Percentiles rank a stretch among this genome's conserved stretches.
Conservation (phyloP, 2,113 vertebrate genomes). For the Notothenia coriiceps region DNA sequence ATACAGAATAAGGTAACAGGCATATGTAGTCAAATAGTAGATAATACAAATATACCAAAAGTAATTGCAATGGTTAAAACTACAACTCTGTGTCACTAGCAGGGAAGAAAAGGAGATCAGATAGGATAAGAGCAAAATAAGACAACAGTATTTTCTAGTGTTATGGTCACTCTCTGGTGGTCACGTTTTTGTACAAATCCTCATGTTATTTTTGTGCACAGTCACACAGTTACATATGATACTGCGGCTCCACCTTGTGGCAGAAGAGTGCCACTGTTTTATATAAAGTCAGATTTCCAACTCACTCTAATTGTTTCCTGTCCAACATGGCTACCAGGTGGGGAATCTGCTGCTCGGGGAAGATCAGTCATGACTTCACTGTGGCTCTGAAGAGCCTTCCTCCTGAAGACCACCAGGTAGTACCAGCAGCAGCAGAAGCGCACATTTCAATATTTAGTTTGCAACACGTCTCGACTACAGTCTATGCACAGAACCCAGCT, state of each 20-base stretch:
- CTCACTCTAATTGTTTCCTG: no score
- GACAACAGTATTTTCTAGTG: not conserved
- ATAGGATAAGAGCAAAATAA: no score
- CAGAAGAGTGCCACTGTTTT: not conserved
- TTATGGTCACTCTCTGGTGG: not conserved
- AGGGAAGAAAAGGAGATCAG: not conserved
- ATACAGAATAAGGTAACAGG: not conserved
- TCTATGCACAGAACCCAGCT: not conserved
- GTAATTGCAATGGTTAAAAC: not conserved
- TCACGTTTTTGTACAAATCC: not conserved
- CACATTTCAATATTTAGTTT: not conserved
- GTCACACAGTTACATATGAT: not conserved
- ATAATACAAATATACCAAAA: not conserved
- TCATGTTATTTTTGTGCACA: not conserved
- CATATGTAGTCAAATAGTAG: not conserved
- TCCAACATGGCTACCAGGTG: constrained; percentile 85
- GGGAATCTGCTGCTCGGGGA: constrained; percentile 88
- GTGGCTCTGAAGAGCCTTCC: constrained; percentile 84
- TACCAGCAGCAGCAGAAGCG: no score
- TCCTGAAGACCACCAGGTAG: constrained; percentile 88
- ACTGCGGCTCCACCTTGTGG: constrained; percentile 62
- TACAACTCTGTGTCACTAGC: not conserved
- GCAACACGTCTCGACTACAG: fast-evolving
- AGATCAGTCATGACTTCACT: constrained; percentile 88
- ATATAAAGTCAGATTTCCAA: no score